Conservation (phyloP, 1,140 invertebrate genomes). For the Spodoptera frugiperda region DNA sequence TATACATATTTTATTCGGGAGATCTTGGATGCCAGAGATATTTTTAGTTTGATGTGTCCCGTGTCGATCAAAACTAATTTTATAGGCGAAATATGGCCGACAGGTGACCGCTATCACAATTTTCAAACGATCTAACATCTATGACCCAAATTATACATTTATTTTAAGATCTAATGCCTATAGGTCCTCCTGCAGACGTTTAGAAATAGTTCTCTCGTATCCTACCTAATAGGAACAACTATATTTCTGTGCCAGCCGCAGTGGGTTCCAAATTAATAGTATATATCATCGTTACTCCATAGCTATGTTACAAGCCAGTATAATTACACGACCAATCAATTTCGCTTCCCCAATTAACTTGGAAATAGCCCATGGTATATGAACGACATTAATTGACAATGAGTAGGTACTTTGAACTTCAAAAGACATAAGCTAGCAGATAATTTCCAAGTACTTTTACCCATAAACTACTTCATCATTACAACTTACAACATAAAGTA, state of each 20-base stretch:
- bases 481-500: slow-evolving; percentile 19
- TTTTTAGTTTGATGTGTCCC: neutral
- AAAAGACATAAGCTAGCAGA: neutral
- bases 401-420: no score
- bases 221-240: no score
- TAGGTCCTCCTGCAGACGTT: no score
- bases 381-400: neutral
- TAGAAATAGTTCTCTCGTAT: no score
- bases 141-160: no score
- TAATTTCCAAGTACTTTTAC: neutral
- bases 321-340: neutral
- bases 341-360: neutral
- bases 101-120: no score
- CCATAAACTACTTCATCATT: slow-evolving; percentile 3
- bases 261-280: no score
- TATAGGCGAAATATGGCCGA: no score
- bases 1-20: slow-evolving; percentile 33
- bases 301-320: no score
- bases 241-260: neutral
- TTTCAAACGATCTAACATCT: no score
- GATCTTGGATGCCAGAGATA: neutral
- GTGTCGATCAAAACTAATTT: neutral
- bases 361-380: neutral
- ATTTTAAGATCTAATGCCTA: no score
- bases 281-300: no score